These are phyloP conservation scores for Gnatocerus cornutus DNA, from an alignment of 2,888 invertebrate genomes.

Conservation along the genomic window DNA sequence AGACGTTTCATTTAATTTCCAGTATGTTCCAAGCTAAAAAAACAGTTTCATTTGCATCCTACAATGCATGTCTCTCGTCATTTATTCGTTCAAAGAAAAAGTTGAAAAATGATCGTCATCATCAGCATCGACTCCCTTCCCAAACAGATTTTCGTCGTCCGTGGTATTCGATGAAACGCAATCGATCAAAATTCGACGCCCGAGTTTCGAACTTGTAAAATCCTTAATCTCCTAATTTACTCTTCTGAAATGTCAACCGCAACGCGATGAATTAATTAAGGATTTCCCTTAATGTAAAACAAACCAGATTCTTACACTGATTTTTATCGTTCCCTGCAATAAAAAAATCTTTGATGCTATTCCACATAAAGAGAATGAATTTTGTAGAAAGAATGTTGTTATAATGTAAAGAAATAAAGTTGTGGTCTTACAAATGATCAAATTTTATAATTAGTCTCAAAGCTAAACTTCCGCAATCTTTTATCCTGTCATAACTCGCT, in stretches of 20 bases:
- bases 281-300: slow-evolving; percentile 9
- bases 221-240: slow-evolving; percentile 32
- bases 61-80: slow-evolving; percentile 20
- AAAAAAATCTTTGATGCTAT: too few relatives aligned
- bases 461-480: slow-evolving; percentile 24
- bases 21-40: slow-evolving; percentile 44
- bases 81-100: slow-evolving; percentile 23
- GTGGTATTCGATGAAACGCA: slow-evolving; percentile 5
- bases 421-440: slow-evolving; percentile 29
- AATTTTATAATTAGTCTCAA: slow-evolving; percentile 40
- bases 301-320: background rate
- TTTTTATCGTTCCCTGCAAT: background rate
- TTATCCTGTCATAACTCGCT: slow-evolving; percentile 38
- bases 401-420: slow-evolving; percentile 16
- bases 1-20: slow-evolving; percentile 63
- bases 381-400: background rate
- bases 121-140: slow-evolving; percentile 18
- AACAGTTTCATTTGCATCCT: slow-evolving; percentile 31
- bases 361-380: background rate
- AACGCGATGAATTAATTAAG: slow-evolving; percentile 29
- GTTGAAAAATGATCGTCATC: slow-evolving; percentile 26
- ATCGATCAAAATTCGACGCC: slow-evolving; percentile 15
- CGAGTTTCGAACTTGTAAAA: slow-evolving; percentile 27
- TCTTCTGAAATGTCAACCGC: slow-evolving; percentile 21
- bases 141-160: slow-evolving; percentile 7